phyloP scores from a whole-genome alignment of 2,113 vertebrate genomes.

The Toxotes jaculatrix region DNA sequence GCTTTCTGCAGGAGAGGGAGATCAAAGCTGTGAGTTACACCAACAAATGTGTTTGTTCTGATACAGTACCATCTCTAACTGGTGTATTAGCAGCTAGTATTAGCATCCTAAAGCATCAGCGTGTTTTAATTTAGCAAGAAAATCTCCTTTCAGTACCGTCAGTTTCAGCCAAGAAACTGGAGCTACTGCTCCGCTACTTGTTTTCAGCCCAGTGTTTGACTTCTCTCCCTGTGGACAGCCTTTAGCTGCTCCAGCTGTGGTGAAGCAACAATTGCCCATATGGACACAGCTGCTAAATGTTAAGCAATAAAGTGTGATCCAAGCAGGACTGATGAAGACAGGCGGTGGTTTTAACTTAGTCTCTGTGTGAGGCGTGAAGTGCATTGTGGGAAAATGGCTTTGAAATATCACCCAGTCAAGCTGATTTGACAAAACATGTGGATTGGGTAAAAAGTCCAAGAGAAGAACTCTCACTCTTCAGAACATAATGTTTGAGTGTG shows the following conservation, averaged over 20 bases:
- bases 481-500: too few relatives aligned
- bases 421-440: not conserved
- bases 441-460: not conserved
- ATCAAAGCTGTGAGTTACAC: constrained; percentile 86
- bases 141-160: not conserved
- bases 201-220: constrained; percentile 10
- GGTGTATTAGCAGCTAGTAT: not conserved
- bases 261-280: not conserved
- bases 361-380: not conserved
- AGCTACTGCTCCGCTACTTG: constrained; percentile 6
- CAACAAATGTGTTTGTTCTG: not conserved
- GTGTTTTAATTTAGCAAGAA: not conserved
- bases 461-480: not conserved
- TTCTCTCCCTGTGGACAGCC: not conserved
- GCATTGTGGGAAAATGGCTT: not conserved
- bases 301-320: constrained; percentile 1
- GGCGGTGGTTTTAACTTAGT: not conserved
- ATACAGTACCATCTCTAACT: not conserved
- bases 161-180: not conserved
- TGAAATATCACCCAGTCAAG: not conserved
- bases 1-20: constrained; percentile 89
- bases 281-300: constrained; percentile 4
- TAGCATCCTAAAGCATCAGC: not conserved
- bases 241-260: constrained; percentile 3
- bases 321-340: not conserved